Evolutionary conservation across 2,797 vertebrate species (phyloP).

Genomic region (Intellagama lesueurii): DNA sequence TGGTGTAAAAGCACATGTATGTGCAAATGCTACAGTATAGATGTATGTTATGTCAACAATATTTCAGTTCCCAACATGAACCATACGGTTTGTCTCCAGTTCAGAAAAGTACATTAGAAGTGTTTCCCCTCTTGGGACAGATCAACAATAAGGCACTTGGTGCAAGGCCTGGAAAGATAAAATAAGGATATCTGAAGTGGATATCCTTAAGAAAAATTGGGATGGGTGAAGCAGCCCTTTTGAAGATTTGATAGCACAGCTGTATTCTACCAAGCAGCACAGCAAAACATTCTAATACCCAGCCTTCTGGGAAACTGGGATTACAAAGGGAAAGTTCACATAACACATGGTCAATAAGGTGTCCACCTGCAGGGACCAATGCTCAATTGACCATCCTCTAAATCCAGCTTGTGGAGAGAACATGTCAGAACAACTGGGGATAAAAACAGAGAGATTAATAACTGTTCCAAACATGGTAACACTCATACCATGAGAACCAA

Average conservation of each 20-base stretch:
- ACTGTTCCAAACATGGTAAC: background rate
- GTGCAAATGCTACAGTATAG: background rate
- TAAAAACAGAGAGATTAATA: background rate
- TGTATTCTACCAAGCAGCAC: background rate
- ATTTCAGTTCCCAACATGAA: too few relatives aligned
- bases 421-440: background rate
- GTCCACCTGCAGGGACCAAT: accelerated
- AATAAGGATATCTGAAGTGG: background rate
- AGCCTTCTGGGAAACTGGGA: background rate
- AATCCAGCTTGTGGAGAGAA: too few relatives aligned
- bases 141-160: slow-evolving; percentile 24
- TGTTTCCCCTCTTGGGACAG: too few relatives aligned
- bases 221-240: slow-evolving; percentile 12
- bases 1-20: too few relatives aligned
- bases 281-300: background rate
- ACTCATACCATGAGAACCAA: too few relatives aligned
- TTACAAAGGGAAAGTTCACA: background rate
- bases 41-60: too few relatives aligned
- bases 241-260: background rate
- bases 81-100: background rate
- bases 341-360: background rate
- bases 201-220: background rate
- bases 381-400: too few relatives aligned
- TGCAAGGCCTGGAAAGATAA: slow-evolving; percentile 14
- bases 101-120: background rate